phyloP scores from a whole-genome alignment of 2,888 invertebrate genomes.

The Temnothorax unifasciatus region DNA sequence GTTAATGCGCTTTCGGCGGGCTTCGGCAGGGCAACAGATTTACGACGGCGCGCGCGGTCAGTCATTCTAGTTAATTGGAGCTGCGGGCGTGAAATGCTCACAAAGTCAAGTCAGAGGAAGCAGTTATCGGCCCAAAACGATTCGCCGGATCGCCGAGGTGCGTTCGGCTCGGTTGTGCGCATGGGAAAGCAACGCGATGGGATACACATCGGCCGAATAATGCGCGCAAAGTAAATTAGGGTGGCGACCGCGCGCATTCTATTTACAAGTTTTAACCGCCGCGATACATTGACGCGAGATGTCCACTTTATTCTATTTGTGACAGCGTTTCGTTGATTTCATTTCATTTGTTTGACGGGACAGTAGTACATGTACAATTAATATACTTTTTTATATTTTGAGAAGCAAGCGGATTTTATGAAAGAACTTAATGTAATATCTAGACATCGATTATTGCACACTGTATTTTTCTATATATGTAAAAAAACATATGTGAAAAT shows the following conservation, averaged over 20 bases:
- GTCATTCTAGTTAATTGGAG: slow-evolving; percentile 83
- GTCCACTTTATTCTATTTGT: neutral
- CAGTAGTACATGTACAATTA: neutral
- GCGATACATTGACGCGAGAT: neutral
- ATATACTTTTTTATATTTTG: neutral
- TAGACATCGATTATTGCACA: neutral
- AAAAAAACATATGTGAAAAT: neutral
- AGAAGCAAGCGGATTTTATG: neutral
- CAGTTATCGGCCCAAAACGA: slow-evolving; percentile 63
- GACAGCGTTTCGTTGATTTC: neutral
- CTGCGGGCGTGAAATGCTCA: slow-evolving; percentile 77
- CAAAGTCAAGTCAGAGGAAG: slow-evolving; percentile 76
- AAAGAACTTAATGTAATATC: neutral
- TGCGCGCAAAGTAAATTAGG: slow-evolving; percentile 22
- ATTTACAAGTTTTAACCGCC: slow-evolving; percentile 28
- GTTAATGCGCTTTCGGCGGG: slow-evolving; percentile 34
- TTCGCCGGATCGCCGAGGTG: slow-evolving; percentile 65
- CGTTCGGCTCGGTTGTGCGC: slow-evolving; percentile 36
- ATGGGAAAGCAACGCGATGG: slow-evolving; percentile 62
- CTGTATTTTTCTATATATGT: neutral
- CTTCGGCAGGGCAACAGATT: slow-evolving; percentile 62
- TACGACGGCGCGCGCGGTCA: slow-evolving; percentile 71
- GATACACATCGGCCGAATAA: slow-evolving; percentile 27
- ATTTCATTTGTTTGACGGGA: neutral
- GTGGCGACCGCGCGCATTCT: slow-evolving; percentile 23